phyloP scores from a whole-genome alignment of 2,888 invertebrate species.

The Ophion obscuratus region DNA sequence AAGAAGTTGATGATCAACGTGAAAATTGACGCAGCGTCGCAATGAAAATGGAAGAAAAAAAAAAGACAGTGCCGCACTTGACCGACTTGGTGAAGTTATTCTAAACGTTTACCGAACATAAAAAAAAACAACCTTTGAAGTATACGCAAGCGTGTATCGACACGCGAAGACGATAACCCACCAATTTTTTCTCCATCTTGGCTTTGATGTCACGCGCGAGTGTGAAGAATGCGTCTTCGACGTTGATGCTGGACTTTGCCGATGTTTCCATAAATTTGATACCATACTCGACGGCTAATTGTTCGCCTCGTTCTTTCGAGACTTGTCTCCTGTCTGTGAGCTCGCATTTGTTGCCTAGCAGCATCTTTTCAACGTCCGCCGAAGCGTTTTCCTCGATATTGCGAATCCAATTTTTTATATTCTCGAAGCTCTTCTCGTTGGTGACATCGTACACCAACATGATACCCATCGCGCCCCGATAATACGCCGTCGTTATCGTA shows the following conservation, averaged over 20 bases:
- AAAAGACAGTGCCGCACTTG: background rate
- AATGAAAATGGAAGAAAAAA: background rate
- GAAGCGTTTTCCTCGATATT: constrained; percentile 99
- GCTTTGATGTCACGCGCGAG: constrained; percentile 98
- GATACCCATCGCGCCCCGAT: constrained; percentile 99
- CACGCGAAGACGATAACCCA: constrained; percentile 85
- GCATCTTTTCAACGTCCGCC: constrained; percentile 99
- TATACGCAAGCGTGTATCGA: background rate
- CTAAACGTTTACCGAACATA: background rate
- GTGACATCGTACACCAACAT: constrained; percentile 99
- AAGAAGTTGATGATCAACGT: background rate
- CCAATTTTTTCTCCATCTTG: constrained; percentile 99
- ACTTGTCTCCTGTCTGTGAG: constrained; percentile 97
- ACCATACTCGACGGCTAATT: constrained; percentile 98
- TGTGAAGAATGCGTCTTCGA: constrained; percentile 98
- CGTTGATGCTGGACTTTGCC: constrained; percentile 98
- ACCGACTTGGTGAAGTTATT: background rate
- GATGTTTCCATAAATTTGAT: constrained; percentile 99
- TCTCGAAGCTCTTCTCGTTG: constrained; percentile 99
- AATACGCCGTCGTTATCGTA: constrained; percentile 99
- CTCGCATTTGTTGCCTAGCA: constrained; percentile 99
- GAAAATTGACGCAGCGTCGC: too few relatives aligned
- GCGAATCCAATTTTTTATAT: constrained; percentile 99
- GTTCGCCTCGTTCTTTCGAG: constrained; percentile 97
- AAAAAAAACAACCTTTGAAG: background rate